These are phyloP conservation scores for Dendroctonus valens DNA, from an alignment of 1,140 invertebrate species.

Conservation along the genomic window DNA sequence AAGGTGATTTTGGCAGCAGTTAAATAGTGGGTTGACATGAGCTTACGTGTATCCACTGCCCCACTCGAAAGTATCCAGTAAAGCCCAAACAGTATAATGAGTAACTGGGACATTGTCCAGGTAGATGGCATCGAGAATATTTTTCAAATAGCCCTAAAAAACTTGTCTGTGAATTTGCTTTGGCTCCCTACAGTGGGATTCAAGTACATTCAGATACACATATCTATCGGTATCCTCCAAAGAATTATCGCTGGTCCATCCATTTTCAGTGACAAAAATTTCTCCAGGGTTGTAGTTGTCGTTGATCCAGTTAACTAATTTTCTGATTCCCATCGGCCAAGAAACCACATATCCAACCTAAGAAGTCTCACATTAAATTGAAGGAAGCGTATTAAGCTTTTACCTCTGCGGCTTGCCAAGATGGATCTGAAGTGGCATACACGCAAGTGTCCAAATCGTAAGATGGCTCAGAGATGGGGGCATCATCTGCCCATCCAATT, in stretches of 20 bases:
- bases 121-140: slow-evolving; percentile 17
- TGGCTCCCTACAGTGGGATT: background rate
- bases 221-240: slow-evolving; percentile 55
- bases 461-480: background rate
- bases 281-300: slow-evolving; percentile 57
- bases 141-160: slow-evolving; percentile 22
- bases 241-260: slow-evolving; percentile 51
- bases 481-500: slow-evolving; percentile 11
- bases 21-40: background rate
- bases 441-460: slow-evolving; percentile 13
- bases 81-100: slow-evolving; percentile 22
- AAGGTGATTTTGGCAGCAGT: slow-evolving; percentile 35
- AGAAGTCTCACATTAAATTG: background rate
- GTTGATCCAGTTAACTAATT: slow-evolving; percentile 66
- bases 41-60: slow-evolving; percentile 17
- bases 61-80: slow-evolving; percentile 26
- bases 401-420: slow-evolving; percentile 5
- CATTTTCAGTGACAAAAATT: slow-evolving; percentile 63
- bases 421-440: slow-evolving; percentile 14
- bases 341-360: slow-evolving; percentile 17
- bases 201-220: slow-evolving; percentile 37
- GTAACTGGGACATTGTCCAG: slow-evolving; percentile 16
- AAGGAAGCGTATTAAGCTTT: background rate
- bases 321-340: slow-evolving; percentile 67
- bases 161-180: background rate